Evolutionary conservation across 2,113 vertebrate genomes (phyloP), one percentile per base, ranked within the genome.

Genomic region (Oreochromis tanganicae): DNA sequence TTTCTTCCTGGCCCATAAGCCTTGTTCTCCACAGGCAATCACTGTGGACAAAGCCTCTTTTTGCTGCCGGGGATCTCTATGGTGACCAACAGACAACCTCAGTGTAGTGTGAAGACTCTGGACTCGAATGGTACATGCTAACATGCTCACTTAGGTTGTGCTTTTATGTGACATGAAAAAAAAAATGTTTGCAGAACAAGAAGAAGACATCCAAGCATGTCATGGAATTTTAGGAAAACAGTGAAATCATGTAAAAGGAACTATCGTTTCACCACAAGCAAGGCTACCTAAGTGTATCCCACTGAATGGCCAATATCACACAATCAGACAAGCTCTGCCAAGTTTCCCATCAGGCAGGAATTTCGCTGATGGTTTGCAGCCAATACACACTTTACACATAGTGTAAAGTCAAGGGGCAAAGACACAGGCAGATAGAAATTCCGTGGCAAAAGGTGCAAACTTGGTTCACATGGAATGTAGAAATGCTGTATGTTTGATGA

Each of bases 11-110:
- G 85, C 89, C 84, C 52, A 84, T 43, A 82, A 71, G 68, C 68
- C 21, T 90, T 68, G 7, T 89, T 90, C 92, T 85, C 82, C 56
- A 21, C 85, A 86, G 82, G 80, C 93, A 94, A 93, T 92, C 87
- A 93, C 75, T 41, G 43, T 5, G 17, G 86, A 95, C 93, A 94
- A 94, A 94, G 93, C 78, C 87, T 83, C 91, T 91, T 87, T 92
- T 90, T 94, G 88, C 91, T 81, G 90, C 63, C 9, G 56, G 29
- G 75, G 80, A 81, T 93, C 90, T 82, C 94, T 89, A 95, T 93
- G 95, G 95, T 32, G 89, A 90, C 93, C 88, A 54, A 8, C 6
- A 36, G 83, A 57, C 80, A n/a, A 84, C 50, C 90, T 84, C 21
- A 4, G 71, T 54, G 82, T 9, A 71, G 57, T 43, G 52, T 43